Evolutionary conservation across 2,113 vertebrate species (phyloP).

Genomic region (Henicopernis longicauda): DNA sequence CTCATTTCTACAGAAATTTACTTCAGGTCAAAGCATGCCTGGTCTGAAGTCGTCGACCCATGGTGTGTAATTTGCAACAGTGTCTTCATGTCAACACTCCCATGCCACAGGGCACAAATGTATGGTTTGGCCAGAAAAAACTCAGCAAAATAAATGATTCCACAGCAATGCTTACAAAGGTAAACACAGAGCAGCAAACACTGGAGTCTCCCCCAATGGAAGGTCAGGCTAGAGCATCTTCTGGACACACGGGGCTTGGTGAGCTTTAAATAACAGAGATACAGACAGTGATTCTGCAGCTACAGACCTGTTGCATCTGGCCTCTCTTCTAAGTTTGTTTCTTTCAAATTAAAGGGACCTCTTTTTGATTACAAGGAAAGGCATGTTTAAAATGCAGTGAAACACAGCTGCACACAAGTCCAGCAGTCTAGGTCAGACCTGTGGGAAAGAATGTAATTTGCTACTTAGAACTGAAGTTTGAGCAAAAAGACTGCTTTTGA

Average conservation of each 20-base stretch:
- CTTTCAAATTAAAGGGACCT: not conserved
- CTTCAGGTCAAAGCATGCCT: not conserved
- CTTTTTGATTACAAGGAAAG: not conserved
- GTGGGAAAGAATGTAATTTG: not conserved
- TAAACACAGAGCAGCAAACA: not conserved
- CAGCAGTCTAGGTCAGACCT: not conserved
- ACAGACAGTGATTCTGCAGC: not conserved
- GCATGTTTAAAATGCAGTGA: not conserved
- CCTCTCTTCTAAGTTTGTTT: not conserved
- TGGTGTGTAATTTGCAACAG: not conserved
- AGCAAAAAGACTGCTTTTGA: not conserved
- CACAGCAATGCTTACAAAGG: not conserved
- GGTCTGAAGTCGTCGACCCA: not conserved
- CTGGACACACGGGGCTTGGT: not conserved
- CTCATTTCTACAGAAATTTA: not conserved
- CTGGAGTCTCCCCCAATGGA: not conserved
- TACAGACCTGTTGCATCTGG: not conserved
- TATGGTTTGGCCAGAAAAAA: not conserved
- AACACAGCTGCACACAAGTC: not conserved
- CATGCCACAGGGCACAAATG: not conserved
- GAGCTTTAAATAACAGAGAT: not conserved
- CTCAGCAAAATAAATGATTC: constrained; percentile 4
- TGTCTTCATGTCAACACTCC: not conserved
- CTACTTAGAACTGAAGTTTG: not conserved
- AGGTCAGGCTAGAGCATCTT: not conserved